Percentiles rank a stretch among this genome's conserved stretches.
These are phyloP conservation scores for Dioctria rufipes DNA, from an alignment of 2,888 invertebrate species.

Conservation along the genomic window DNA sequence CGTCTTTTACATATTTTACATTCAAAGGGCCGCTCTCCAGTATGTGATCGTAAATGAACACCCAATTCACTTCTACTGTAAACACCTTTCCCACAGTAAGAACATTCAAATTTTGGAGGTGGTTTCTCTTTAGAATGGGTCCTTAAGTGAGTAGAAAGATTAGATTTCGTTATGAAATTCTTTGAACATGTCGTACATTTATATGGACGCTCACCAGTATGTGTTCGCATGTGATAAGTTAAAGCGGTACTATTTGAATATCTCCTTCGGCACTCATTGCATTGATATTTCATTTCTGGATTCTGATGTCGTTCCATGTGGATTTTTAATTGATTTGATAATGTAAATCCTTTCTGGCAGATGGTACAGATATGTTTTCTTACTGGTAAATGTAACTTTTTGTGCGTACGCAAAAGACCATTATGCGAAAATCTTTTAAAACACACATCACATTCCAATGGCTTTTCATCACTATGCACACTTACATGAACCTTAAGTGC, in stretches of 20 bases:
- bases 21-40: slow-evolving; percentile 55
- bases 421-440: slow-evolving; percentile 49
- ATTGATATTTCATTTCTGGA: slow-evolving; percentile 51
- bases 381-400: slow-evolving; percentile 49
- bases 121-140: slow-evolving; percentile 51
- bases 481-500: slow-evolving; percentile 42
- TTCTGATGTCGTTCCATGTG: slow-evolving; percentile 48
- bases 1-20: slow-evolving; percentile 54
- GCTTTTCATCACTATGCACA: slow-evolving; percentile 47
- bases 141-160: slow-evolving; percentile 52
- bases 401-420: slow-evolving; percentile 39
- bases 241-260: slow-evolving; percentile 51
- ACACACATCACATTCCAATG: slow-evolving; percentile 46
- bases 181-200: slow-evolving; percentile 50
- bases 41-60: slow-evolving; percentile 56
- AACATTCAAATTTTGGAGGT: slow-evolving; percentile 47
- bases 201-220: slow-evolving; percentile 47
- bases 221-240: slow-evolving; percentile 52
- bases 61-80: slow-evolving; percentile 50
- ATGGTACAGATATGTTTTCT: slow-evolving; percentile 50
- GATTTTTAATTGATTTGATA: slow-evolving; percentile 36
- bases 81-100: slow-evolving; percentile 49
- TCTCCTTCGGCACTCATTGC: slow-evolving; percentile 50
- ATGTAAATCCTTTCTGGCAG: slow-evolving; percentile 49
- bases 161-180: slow-evolving; percentile 44